Evolutionary conservation across 2,888 invertebrate genomes (phyloP).

Genomic region (Argynnis bischoffii): DNA sequence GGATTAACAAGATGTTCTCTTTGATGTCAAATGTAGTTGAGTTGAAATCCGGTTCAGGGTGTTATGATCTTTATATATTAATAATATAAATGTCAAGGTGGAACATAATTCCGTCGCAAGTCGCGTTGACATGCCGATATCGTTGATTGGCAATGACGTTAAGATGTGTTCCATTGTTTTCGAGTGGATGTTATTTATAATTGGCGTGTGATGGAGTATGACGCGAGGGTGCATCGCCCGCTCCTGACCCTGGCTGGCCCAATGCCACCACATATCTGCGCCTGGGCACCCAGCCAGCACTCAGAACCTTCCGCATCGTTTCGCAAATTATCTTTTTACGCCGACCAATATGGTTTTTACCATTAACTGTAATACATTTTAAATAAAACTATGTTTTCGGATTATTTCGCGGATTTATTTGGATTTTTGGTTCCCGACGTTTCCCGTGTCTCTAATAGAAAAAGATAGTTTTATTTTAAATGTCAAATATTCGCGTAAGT

Average conservation of each 20-base stretch:
- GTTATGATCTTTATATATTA: constrained; percentile 12
- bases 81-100: constrained; percentile 23
- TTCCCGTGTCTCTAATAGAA: too few relatives aligned
- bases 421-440: too few relatives aligned
- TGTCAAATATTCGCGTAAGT: too few relatives aligned
- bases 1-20: constrained; percentile 2
- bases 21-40: neutral
- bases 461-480: too few relatives aligned
- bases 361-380: neutral
- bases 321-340: constrained; percentile 61
- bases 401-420: too few relatives aligned
- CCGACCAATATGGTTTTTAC: constrained; percentile 43
- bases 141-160: constrained; percentile 29
- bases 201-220: constrained; percentile 50
- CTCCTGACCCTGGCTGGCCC: constrained; percentile 81
- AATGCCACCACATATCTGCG: constrained; percentile 73
- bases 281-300: constrained; percentile 68
- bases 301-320: constrained; percentile 74
- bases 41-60: constrained; percentile 15
- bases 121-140: constrained; percentile 16
- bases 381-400: too few relatives aligned
- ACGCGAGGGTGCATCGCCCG: constrained; percentile 72
- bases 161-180: constrained; percentile 37
- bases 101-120: constrained; percentile 8
- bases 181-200: constrained; percentile 41